Evolutionary conservation across 2,888 invertebrate species (phyloP), one percentile per base, ranked within the genome.

Genomic region (Petrolisthes manimaculis): DNA sequence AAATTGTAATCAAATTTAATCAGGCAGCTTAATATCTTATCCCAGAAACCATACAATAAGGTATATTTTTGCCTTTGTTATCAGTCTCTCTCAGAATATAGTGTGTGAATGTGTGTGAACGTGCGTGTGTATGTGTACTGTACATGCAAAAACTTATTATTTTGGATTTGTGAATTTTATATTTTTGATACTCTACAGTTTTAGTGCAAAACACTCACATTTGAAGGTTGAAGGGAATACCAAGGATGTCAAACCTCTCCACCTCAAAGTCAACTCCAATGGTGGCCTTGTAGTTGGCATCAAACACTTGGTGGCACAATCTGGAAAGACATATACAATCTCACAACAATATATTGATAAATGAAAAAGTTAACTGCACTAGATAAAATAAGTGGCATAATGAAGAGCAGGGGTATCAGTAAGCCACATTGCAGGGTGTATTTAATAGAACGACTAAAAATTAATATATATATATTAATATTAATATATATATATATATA

Each of bases 241-340:
- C 97, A 97, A 93, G 93, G 90, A 97, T 94, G 92, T 95, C 95
- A 92, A 96, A 96, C 92, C 95, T 94, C 93, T 96, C 96, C 86
- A 96, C 95, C 93, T 96, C 96, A 93, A 96, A 97, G 93, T 97
- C 97, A 5, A 97, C 96, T 55, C 96, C 96, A 92, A 97, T 96
- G 0, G 97, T 97, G 67, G 96, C 95, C 93, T 96, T 96, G 92
- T 96, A 96, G 92, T 95, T 95, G 79, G 94, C 94, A 92, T 96
- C 95, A 93, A 96, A 96, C 54, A 94, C 93, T 92, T 95, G 94
- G 92, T 95, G 95, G 92, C 95, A 95, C 93, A 96, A 96, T 92
- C 96, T 96, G 92, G 71, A 92, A 92, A n/a, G 51, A 71, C 37
- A 37, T 37, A 37, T 2, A 37, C 37, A 37, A 37, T 37, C 37